phyloP scores from a whole-genome alignment of 1,140 invertebrate species.

The Octopus bimaculoides region DNA sequence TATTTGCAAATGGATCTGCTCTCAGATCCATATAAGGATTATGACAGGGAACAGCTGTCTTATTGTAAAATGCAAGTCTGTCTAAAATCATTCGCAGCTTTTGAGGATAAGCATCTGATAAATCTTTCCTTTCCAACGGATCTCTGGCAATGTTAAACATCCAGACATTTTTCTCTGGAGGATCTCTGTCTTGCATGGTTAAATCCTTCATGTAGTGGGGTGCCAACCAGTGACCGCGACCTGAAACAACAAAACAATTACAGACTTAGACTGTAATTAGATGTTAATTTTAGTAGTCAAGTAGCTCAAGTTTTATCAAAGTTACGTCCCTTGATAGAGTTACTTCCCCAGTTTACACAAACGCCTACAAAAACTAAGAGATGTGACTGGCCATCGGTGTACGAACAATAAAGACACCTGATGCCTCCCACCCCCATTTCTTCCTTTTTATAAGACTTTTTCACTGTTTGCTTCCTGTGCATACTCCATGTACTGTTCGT shows the following conservation, averaged over 20 bases:
- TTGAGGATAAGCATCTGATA: slow-evolving; percentile 17
- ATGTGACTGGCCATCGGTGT: too few relatives aligned
- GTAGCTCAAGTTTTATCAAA: too few relatives aligned
- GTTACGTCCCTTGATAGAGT: too few relatives aligned
- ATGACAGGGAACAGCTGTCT: slow-evolving; percentile 32
- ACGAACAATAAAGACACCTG: too few relatives aligned
- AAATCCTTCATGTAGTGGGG: background rate
- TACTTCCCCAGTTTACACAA: too few relatives aligned
- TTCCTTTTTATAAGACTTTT: too few relatives aligned
- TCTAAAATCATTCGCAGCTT: slow-evolving; percentile 33
- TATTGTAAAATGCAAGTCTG: slow-evolving; percentile 32
- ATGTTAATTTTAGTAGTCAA: too few relatives aligned
- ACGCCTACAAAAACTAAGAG: too few relatives aligned
- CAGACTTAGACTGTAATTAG: too few relatives aligned
- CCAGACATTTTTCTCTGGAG: slow-evolving; percentile 38
- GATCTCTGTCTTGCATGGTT: background rate
- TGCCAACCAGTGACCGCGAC: background rate
- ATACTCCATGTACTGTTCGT: too few relatives aligned
- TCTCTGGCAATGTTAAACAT: slow-evolving; percentile 40
- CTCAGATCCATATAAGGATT: slow-evolving; percentile 34
- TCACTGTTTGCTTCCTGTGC: too few relatives aligned
- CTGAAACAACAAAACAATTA: background rate
- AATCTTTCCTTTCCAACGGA: slow-evolving; percentile 20
- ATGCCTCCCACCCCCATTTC: too few relatives aligned
- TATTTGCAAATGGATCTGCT: slow-evolving; percentile 35